Percentiles rank a stretch among this genome's conserved stretches.
phyloP scores from a whole-genome alignment of 1,140 invertebrate species.

The Chironomus tepperi region DNA sequence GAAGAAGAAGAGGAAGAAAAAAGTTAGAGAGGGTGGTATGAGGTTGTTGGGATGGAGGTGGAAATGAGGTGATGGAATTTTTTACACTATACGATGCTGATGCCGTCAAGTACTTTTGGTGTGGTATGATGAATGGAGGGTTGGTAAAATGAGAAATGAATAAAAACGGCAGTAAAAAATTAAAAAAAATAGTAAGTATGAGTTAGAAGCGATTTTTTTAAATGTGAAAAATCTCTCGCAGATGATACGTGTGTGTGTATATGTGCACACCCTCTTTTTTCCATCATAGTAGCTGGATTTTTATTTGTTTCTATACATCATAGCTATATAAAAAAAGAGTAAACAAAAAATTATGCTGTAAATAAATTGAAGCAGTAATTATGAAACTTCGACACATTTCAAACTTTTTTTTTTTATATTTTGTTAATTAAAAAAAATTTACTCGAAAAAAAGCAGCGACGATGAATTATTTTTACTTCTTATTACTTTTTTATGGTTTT shows the following conservation, averaged over 20 bases:
- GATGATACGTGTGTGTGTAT: neutral
- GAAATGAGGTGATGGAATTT: neutral
- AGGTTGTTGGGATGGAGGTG: neutral
- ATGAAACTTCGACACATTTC: conserved; percentile 3
- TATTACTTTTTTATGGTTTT: too few relatives aligned
- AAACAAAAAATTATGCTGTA: conserved; percentile 1
- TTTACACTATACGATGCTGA: neutral
- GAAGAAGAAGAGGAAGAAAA: neutral
- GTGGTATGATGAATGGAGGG: too few relatives aligned
- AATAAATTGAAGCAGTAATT: neutral
- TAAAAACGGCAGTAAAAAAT: conserved; percentile 5
- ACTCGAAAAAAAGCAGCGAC: too few relatives aligned
- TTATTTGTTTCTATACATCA: neutral
- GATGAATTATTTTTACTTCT: too few relatives aligned
- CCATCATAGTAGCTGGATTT: too few relatives aligned
- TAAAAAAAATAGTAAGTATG: neutral
- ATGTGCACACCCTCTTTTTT: neutral
- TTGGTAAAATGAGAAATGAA: neutral
- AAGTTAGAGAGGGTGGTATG: neutral
- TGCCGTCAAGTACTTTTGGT: neutral
- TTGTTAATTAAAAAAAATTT: too few relatives aligned
- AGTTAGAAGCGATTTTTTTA: neutral
- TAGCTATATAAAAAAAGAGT: neutral
- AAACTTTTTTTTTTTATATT: neutral
- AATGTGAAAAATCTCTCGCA: neutral